Conservation (phyloP, 2,797 vertebrate genomes). For the Chiroxiphia lanceolata region DNA sequence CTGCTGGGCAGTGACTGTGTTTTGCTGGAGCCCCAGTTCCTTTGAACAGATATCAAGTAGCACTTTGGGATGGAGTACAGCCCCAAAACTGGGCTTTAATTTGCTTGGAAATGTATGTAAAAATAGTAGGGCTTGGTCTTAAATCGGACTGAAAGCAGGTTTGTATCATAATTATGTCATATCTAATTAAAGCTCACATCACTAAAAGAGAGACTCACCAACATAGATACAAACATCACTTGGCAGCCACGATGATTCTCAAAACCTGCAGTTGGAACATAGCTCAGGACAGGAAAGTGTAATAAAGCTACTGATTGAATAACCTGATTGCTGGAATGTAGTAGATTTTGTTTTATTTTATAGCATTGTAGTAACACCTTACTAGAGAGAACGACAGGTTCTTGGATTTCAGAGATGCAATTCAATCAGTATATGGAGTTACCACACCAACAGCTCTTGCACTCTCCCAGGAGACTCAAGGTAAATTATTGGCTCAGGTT, state of each 20-base stretch:
- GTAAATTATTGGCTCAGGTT: background rate
- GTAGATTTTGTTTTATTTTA: background rate
- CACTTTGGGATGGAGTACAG: background rate
- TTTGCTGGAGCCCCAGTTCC: background rate
- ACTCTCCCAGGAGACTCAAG: background rate
- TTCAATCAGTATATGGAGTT: background rate
- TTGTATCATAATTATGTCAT: background rate
- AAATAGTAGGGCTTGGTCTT: background rate
- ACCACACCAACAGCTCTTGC: background rate
- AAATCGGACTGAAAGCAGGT: background rate
- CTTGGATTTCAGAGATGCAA: background rate
- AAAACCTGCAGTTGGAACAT: background rate
- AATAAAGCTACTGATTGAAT: background rate
- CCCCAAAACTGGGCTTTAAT: background rate
- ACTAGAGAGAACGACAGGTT: background rate
- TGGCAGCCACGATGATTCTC: background rate
- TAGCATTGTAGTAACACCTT: background rate
- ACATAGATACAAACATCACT: background rate
- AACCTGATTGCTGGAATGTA: background rate
- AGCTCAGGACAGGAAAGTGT: background rate
- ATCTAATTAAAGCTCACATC: background rate
- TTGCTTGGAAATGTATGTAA: background rate
- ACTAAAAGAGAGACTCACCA: background rate
- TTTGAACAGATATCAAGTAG: background rate
- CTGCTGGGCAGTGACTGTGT: rapidly evolving